Evolutionary conservation across 2,113 vertebrate species (phyloP).

Genomic region (Poeciliopsis turrubarensis): DNA sequence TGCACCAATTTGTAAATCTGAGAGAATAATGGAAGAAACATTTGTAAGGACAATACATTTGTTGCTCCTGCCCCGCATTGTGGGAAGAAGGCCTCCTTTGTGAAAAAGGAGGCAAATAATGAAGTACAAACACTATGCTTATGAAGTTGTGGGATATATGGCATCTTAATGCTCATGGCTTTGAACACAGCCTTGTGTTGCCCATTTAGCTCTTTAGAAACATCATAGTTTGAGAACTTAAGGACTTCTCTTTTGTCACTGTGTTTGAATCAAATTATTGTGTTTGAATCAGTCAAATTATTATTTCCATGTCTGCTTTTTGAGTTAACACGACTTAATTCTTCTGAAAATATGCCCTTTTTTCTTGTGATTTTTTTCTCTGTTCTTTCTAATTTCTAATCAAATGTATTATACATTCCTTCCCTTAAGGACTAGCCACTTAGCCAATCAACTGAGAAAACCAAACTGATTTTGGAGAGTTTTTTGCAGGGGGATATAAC

Average conservation of each 20-base stretch:
- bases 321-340: constrained; percentile 28
- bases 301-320: constrained; percentile 23
- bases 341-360: background rate
- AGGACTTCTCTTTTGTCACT: constrained; percentile 9
- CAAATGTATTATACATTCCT: no score
- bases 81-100: no score
- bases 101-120: no score
- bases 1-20: background rate
- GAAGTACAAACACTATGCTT: constrained; percentile 55
- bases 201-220: constrained; percentile 43
- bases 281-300: background rate
- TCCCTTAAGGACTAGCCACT: background rate
- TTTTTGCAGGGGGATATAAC: background rate
- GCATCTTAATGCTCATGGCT: constrained; percentile 71
- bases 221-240: constrained; percentile 60
- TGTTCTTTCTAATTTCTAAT: no score
- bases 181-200: constrained; percentile 64
- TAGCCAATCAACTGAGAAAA: background rate
- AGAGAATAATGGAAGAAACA: background rate
- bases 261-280: background rate
- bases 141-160: constrained; percentile 62
- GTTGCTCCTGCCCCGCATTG: constrained; percentile 62
- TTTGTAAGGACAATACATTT: constrained; percentile 31
- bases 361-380: no score
- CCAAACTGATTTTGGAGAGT: no score